Evolutionary conservation across 2,888 invertebrate genomes (phyloP).

Genomic region (Spisula solida): DNA sequence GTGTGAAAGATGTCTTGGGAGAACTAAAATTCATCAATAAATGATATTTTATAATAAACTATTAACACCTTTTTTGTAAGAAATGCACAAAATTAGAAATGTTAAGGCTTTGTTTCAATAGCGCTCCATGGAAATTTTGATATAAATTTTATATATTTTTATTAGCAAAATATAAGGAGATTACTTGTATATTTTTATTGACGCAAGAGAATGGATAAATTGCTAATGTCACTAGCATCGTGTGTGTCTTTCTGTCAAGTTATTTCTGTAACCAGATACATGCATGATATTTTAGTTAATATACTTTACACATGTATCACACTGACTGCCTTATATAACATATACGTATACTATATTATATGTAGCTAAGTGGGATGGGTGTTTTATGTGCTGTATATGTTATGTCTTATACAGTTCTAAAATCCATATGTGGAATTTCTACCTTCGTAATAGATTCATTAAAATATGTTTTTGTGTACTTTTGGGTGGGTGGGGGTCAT

Average conservation of each 20-base stretch:
- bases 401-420: too few relatives aligned
- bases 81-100: neutral
- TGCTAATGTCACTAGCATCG: conserved; percentile 15
- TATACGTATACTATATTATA: neutral
- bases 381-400: neutral
- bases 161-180: neutral
- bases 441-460: neutral
- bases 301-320: conserved; percentile 32
- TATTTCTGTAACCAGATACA: conserved; percentile 47
- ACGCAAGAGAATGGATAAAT: neutral
- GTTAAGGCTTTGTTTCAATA: neutral
- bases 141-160: neutral
- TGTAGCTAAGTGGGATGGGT: neutral
- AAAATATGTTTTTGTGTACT: neutral
- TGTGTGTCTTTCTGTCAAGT: conserved; percentile 20
- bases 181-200: neutral
- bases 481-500: too few relatives aligned
- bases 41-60: conserved; percentile 1
- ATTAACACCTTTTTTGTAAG: neutral
- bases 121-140: neutral
- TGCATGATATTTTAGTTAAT: conserved; percentile 56
- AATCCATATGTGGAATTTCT: neutral
- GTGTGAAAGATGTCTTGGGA: neutral
- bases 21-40: neutral
- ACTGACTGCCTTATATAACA: conserved; percentile 18